A percentile compares a stretch with the other conserved stretches of the same genome.
phyloP scores from a whole-genome alignment of 2,888 invertebrate species.

The Branchipolynoe longqiensis region DNA sequence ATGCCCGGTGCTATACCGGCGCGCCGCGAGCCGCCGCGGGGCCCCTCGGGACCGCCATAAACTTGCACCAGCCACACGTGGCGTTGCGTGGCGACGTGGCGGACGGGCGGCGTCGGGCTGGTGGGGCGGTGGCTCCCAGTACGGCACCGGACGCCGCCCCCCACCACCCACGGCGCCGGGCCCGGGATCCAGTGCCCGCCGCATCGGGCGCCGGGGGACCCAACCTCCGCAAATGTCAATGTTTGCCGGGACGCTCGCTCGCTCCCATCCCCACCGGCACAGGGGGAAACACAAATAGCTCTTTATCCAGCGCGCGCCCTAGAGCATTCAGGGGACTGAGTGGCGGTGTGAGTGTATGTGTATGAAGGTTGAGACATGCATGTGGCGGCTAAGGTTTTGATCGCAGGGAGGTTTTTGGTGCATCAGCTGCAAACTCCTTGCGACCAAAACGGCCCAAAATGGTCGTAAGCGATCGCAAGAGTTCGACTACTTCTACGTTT shows the following conservation, averaged over 20 bases:
- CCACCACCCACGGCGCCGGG: neutral
- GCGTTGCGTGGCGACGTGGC: neutral
- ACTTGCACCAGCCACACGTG: slow-evolving; percentile 5
- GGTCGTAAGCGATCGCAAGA: too few relatives aligned
- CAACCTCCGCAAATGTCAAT: slow-evolving; percentile 21
- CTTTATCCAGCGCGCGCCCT: slow-evolving; percentile 2
- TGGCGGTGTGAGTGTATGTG: too few relatives aligned
- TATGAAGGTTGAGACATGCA: too few relatives aligned
- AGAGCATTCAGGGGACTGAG: too few relatives aligned
- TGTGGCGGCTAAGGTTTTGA: too few relatives aligned
- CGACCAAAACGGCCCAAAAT: too few relatives aligned
- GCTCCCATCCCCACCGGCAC: too few relatives aligned
- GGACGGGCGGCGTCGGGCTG: slow-evolving; percentile 11
- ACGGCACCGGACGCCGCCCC: neutral
- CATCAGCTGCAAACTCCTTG: too few relatives aligned
- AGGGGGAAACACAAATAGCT: neutral
- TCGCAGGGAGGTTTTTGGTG: too few relatives aligned
- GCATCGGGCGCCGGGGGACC: neutral
- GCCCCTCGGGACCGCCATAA: slow-evolving; percentile 39
- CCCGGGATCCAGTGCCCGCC: slow-evolving; percentile 14
- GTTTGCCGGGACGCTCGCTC: slow-evolving; percentile 25
- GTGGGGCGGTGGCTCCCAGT: too few relatives aligned
- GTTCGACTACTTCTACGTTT: too few relatives aligned
- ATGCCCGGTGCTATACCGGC: slow-evolving; percentile 43
- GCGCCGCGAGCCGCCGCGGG: neutral